A percentile compares a stretch with the other conserved stretches of the same genome.
These are phyloP conservation scores for Galagoides demidoff DNA, from an alignment of 2,797 vertebrate species.

Conservation along the genomic window DNA sequence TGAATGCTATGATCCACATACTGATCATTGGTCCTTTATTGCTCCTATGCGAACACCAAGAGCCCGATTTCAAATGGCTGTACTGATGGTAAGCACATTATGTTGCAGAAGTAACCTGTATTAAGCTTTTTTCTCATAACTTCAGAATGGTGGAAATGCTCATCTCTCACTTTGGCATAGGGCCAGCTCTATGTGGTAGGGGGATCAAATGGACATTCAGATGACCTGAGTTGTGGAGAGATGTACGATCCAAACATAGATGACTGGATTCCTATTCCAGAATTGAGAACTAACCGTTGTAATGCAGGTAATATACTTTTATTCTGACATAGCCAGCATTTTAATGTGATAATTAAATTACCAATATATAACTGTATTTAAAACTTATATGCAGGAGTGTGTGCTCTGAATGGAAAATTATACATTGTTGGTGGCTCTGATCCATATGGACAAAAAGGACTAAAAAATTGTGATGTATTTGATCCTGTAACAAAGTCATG, in stretches of 20 bases:
- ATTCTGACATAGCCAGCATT: not conserved
- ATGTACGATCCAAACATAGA: slow-evolving; percentile 93
- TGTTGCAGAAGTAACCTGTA: not conserved
- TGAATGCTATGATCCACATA: slow-evolving; percentile 95
- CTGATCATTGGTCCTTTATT: slow-evolving; percentile 95
- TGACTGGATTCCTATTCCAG: slow-evolving; percentile 96
- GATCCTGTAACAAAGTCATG: slow-evolving; percentile 96
- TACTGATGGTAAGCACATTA: slow-evolving; percentile 92
- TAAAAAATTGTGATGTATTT: slow-evolving; percentile 99
- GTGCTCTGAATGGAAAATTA: slow-evolving; percentile 95
- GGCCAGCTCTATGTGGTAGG: slow-evolving; percentile 98
- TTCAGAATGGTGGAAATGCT: not conserved
- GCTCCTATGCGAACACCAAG: slow-evolving; percentile 98
- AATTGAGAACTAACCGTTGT: slow-evolving; percentile 97
- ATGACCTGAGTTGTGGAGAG: slow-evolving; percentile 98
- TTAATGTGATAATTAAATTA: not conserved
- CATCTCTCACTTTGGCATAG: slow-evolving; percentile 82
- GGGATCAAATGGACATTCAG: slow-evolving; percentile 98
- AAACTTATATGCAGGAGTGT: slow-evolving; percentile 90
- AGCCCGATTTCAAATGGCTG: slow-evolving; percentile 99
- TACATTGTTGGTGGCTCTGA: slow-evolving; percentile 98
- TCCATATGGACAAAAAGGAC: slow-evolving; percentile 98
- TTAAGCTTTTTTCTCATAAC: not conserved
- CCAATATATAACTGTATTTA: not conserved
- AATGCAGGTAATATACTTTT: slow-evolving; percentile 92